Evolutionary conservation across 2,113 vertebrate species (phyloP).

Genomic region (Zonotrichia leucophrys): DNA sequence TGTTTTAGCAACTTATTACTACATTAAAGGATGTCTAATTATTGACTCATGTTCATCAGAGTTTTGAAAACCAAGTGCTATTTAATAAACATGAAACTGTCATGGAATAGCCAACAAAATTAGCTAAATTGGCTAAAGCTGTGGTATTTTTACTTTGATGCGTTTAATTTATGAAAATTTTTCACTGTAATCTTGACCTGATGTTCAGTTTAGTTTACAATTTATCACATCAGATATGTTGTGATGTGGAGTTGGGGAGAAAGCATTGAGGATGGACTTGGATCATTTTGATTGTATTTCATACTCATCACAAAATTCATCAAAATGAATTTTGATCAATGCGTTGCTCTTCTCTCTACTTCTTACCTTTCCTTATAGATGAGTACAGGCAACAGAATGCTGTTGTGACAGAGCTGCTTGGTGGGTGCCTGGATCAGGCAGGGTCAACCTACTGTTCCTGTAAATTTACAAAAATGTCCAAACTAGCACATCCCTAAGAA

Average conservation of each 20-base stretch:
- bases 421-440: neutral
- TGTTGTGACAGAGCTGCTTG: neutral
- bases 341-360: neutral
- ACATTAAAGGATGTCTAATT: too few species aligned
- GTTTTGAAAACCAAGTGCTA: neutral
- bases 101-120: neutral
- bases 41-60: neutral
- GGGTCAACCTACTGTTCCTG: neutral
- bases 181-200: neutral
- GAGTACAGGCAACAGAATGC: neutral
- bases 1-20: neutral
- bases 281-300: neutral
- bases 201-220: neutral
- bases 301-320: neutral
- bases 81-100: neutral
- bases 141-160: neutral
- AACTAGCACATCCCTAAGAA: neutral
- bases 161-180: neutral
- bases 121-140: neutral
- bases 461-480: neutral
- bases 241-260: neutral
- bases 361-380: neutral
- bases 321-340: neutral
- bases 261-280: neutral
- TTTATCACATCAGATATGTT: neutral